Conservation (phyloP, 2,888 invertebrate genomes). For the Pristionchus maxplancki region DNA sequence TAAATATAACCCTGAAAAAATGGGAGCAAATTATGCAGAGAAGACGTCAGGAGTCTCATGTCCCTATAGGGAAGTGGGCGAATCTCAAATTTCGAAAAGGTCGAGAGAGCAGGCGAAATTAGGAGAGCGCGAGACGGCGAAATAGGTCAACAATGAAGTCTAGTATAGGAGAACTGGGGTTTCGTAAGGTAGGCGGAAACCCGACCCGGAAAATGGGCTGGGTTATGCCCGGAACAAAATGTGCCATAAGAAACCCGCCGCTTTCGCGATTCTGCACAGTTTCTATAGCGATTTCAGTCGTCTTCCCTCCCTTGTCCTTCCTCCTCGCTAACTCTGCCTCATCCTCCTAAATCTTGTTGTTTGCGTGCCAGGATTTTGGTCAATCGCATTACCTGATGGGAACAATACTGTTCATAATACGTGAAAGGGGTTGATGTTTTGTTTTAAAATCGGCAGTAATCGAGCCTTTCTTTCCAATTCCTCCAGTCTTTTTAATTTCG, state of each 20-base stretch:
- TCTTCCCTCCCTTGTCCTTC: background rate
- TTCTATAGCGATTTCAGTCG: background rate
- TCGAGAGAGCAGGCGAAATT: background rate
- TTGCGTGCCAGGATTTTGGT: too few species aligned
- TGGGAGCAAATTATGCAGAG: background rate
- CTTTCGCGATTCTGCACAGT: too few species aligned
- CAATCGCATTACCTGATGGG: too few species aligned
- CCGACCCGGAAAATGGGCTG: background rate
- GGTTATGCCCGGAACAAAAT: background rate
- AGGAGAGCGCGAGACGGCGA: background rate
- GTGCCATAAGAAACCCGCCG: too few species aligned
- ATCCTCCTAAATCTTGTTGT: too few species aligned
- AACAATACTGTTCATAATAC: too few species aligned
- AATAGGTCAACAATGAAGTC: background rate
- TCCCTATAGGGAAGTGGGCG: background rate
- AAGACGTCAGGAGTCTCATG: background rate
- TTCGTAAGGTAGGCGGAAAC: background rate
- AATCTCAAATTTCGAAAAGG: slow-evolving; percentile 1
- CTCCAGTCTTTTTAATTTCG: too few species aligned
- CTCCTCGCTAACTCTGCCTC: background rate
- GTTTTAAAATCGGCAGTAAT: too few species aligned
- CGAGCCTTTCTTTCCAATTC: too few species aligned
- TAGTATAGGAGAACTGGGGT: background rate
- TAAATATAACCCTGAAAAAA: too few species aligned
- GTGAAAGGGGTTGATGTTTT: too few species aligned